phyloP scores from a whole-genome alignment of 1,140 invertebrate genomes.

The Drosophila tani region DNA sequence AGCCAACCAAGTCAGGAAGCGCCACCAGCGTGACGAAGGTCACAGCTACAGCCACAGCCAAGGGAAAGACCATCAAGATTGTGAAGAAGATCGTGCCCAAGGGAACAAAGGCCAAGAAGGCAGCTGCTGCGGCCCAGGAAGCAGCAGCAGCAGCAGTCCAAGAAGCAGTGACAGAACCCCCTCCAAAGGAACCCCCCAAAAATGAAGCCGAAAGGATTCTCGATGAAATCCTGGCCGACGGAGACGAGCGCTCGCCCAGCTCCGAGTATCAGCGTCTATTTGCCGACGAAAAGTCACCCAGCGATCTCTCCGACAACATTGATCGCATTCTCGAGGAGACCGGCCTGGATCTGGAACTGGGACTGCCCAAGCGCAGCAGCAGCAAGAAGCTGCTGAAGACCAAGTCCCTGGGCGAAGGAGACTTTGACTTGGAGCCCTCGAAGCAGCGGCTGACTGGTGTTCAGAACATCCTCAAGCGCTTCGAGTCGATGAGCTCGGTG shows the following conservation, averaged over 20 bases:
- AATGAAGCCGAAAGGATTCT: conserved; percentile 76
- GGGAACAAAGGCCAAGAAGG: conserved; percentile 72
- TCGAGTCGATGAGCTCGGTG: conserved; percentile 78
- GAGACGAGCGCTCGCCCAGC: conserved; percentile 68
- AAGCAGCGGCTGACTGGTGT: conserved; percentile 63
- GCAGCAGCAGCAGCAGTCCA: neutral
- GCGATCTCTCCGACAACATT: conserved; percentile 81
- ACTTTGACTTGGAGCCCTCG: conserved; percentile 52
- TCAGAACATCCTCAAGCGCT: conserved; percentile 76
- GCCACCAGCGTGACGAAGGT: conserved; percentile 43
- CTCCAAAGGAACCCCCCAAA: conserved; percentile 20
- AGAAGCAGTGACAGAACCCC: neutral
- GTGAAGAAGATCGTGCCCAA: conserved; percentile 81
- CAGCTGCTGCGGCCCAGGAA: conserved; percentile 46
- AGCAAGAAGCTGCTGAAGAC: conserved; percentile 75
- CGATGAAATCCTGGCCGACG: conserved; percentile 74
- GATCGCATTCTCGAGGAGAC: conserved; percentile 77
- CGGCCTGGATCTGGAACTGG: conserved; percentile 73
- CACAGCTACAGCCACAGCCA: conserved; percentile 44
- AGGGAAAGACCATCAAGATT: conserved; percentile 71
- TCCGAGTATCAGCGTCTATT: conserved; percentile 77
- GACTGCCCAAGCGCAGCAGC: conserved; percentile 50
- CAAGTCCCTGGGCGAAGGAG: conserved; percentile 76
- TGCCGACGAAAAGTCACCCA: conserved; percentile 79
- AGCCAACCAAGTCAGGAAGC: conserved; percentile 20